Evolutionary conservation across 2,888 invertebrate genomes (phyloP).

Genomic region (Agrotis segetum): DNA sequence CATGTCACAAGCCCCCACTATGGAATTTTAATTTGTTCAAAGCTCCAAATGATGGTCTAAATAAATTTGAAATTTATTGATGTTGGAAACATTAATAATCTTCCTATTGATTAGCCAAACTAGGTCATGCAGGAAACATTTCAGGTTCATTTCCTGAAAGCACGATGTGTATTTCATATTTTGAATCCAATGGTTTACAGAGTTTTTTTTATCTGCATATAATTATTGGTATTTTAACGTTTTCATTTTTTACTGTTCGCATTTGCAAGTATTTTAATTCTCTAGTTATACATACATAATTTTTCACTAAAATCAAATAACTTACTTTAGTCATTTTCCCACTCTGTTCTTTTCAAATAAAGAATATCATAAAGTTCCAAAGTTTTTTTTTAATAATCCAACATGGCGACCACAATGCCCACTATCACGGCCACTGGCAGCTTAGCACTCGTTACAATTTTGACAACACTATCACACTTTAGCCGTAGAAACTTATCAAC

Average conservation of each 20-base stretch:
- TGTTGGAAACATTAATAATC: too few relatives aligned
- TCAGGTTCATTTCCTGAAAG: too few relatives aligned
- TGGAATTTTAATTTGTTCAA: too few relatives aligned
- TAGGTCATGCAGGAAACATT: too few relatives aligned
- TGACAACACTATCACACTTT: slow-evolving; percentile 35
- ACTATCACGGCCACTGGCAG: slow-evolving; percentile 63
- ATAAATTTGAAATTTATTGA: too few relatives aligned
- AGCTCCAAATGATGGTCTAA: too few relatives aligned
- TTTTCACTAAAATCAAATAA: neutral
- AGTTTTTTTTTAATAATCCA: neutral
- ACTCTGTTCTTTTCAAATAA: neutral
- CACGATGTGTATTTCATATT: neutral
- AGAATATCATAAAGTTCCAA: neutral
- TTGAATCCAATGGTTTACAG: neutral
- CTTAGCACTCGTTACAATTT: slow-evolving; percentile 64
- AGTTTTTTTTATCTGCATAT: too few relatives aligned
- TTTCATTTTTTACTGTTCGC: neutral
- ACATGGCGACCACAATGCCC: slow-evolving; percentile 58
- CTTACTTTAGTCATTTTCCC: slow-evolving; percentile 37
- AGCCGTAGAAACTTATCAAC: slow-evolving; percentile 20
- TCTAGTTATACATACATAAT: too few relatives aligned
- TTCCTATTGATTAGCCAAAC: too few relatives aligned
- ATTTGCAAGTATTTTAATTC: too few relatives aligned
- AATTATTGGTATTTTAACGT: too few relatives aligned
- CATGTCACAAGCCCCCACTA: too few relatives aligned